Conservation (phyloP, 1,140 invertebrate species). For the Meloidogyne exigua region DNA sequence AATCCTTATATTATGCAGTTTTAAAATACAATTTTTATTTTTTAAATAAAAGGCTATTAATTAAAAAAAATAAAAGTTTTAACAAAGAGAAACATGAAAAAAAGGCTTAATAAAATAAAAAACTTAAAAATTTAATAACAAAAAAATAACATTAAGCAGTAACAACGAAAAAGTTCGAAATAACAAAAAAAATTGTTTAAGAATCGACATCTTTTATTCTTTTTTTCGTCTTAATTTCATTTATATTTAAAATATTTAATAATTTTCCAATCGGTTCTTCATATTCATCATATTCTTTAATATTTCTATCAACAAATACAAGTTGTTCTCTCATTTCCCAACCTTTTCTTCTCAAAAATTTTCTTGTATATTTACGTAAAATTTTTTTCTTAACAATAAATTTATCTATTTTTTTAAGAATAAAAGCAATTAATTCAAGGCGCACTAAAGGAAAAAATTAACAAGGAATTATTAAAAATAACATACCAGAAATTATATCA, state of each 20-base stretch:
- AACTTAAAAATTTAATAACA: too few relatives aligned
- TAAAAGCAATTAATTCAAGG: slow-evolving; percentile 18
- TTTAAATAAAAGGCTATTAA: too few relatives aligned
- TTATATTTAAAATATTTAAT: background rate
- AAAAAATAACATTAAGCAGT: too few relatives aligned
- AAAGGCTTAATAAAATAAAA: too few relatives aligned
- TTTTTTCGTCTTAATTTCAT: background rate
- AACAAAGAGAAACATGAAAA: background rate
- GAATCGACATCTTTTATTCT: background rate
- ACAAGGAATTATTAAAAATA: background rate
- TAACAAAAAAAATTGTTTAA: background rate
- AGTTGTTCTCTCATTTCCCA: slow-evolving; percentile 15
- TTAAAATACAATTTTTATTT: background rate
- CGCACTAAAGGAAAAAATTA: slow-evolving; percentile 13
- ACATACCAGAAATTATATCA: background rate
- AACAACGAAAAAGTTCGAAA: background rate
- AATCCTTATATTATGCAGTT: background rate
- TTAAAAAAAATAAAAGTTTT: too few relatives aligned
- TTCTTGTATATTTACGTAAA: slow-evolving; percentile 20
- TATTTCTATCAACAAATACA: slow-evolving; percentile 23
- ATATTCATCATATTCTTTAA: background rate
- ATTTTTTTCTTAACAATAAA: slow-evolving; percentile 11
- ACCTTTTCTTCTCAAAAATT: slow-evolving; percentile 7
- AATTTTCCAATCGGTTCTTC: background rate
- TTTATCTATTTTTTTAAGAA: slow-evolving; percentile 3